phyloP scores from a whole-genome alignment of 2,888 invertebrate species.

The Pollenia angustigena region DNA sequence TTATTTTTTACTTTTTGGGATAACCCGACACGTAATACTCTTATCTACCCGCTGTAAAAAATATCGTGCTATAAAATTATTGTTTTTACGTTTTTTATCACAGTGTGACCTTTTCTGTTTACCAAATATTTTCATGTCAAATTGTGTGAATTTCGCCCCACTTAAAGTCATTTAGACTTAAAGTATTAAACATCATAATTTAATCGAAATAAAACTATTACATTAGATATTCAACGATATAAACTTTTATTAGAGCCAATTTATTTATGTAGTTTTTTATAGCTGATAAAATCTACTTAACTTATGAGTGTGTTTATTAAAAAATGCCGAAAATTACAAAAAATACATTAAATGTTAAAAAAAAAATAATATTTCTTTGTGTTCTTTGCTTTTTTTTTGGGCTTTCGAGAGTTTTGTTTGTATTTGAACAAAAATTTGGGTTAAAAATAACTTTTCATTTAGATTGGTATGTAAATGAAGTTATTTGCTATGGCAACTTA shows the following conservation, averaged over 20 bases:
- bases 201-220: conserved; percentile 67
- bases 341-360: conserved; percentile 9
- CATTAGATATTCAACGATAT: conserved; percentile 67
- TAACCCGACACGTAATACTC: no score
- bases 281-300: conserved; percentile 45
- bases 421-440: conserved; percentile 54
- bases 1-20: no score
- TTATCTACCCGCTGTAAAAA: no score
- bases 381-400: background rate
- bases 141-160: background rate
- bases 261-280: conserved; percentile 59
- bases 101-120: background rate
- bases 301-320: conserved; percentile 69
- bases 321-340: conserved; percentile 36
- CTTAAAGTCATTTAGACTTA: background rate
- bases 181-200: conserved; percentile 57
- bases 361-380: conserved; percentile 34
- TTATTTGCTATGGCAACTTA: conserved; percentile 66
- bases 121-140: background rate
- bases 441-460: conserved; percentile 65
- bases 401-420: conserved; percentile 18
- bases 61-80: no score
- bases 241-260: conserved; percentile 66
- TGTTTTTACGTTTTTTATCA: no score
- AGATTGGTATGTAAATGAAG: conserved; percentile 69